Base-by-base conservation (phyloP, 2,797 vertebrate species). In the Enteromius radiatus region DNA sequence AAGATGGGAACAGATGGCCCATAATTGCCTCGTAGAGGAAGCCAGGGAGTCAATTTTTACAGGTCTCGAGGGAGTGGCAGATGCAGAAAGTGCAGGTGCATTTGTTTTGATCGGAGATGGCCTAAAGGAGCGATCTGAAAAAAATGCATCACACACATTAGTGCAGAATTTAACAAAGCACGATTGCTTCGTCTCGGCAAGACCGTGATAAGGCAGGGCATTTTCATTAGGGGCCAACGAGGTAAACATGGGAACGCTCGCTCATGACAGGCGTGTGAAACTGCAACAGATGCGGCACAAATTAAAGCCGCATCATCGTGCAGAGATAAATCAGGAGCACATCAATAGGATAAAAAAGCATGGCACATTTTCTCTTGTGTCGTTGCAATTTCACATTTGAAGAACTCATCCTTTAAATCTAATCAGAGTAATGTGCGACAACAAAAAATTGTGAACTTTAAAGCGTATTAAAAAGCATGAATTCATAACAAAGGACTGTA, bases 41-140 rank as follows among this genome's bases (percentile, higher is more conserved):
- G 94, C 95, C 95, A 95, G 93, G 94, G 95, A 95, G 95, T 95
- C 94, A 94, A 95, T 95, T 95, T 94, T 95, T 95, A 94, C 94
- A 91, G 93, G 91, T 95, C 95, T 94, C 92, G 87, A 91, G 94
- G 95, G 94, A 94, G 92, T 94, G 92, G 91, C 91, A 93, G 92
- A 94, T 92, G 93, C 91, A 93, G 91, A 90, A 92, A 94, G 93
- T 95, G 94, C 95, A 95, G 94, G 95, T 95, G 94, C 94, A 91
- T 95, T 94, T 94, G 93, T 95, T 95, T 94, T 94, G 94, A 95
- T 95, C 94, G 91, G 92, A 93, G 91, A 92, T 92, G 92, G 94
- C 94, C 93, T 93, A 86, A 90, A 95, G 93, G 93, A 94, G 91
- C 87, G 90, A 90, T 93, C 89, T 91, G 91, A 88, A 86, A 80